Evolutionary conservation across 2,797 vertebrate species (phyloP).

Genomic region (Pogonophryne albipinna): DNA sequence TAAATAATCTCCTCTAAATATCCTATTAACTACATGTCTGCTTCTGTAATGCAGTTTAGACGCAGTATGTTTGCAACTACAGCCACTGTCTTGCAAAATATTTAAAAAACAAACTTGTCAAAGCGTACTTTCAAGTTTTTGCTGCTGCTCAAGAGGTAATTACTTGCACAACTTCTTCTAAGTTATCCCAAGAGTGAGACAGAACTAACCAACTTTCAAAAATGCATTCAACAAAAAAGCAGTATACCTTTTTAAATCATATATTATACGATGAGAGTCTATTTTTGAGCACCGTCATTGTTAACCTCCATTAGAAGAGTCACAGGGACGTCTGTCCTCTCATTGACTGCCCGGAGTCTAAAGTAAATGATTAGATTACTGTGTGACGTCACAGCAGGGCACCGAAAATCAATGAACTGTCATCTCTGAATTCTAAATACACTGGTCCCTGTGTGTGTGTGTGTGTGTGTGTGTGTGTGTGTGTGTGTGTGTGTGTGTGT

Average conservation of each 20-base stretch:
- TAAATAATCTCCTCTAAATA: no score
- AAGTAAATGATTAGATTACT: conserved; percentile 62
- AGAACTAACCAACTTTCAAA: no score
- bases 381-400: conserved; percentile 60
- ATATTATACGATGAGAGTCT: conserved; percentile 24
- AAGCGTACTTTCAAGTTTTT: background rate
- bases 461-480: conserved; percentile 28
- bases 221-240: no score
- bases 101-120: background rate
- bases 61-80: no score
- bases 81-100: no score
- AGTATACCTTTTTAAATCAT: background rate
- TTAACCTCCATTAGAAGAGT: conserved; percentile 38
- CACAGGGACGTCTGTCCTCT: conserved; percentile 44
- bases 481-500: background rate
- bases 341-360: conserved; percentile 60
- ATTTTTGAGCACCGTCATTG: conserved; percentile 15
- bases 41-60: no score
- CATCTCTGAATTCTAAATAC: conserved; percentile 69
- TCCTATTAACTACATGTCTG: no score
- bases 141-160: background rate
- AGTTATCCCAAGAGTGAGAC: no score
- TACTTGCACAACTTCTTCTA: no score
- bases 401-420: conserved; percentile 65
- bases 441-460: conserved; percentile 39